phyloP scores from a whole-genome alignment of 30 jellyfish, hydroid and myxozoan genomes.

The Turritopsis rubra region DNA sequence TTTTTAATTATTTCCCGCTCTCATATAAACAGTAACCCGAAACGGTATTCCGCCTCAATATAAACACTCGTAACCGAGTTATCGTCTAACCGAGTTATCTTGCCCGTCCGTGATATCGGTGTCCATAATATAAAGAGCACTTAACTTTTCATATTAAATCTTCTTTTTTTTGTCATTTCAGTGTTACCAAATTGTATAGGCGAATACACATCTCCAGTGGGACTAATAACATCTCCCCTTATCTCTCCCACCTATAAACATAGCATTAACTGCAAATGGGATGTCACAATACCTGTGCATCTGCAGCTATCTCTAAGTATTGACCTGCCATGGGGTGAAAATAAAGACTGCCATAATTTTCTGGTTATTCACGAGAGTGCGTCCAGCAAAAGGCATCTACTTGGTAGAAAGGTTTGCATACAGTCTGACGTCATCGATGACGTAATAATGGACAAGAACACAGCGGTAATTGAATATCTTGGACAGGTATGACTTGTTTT shows the following conservation, averaged over 20 bases:
- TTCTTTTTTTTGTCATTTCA: conserved; percentile 14
- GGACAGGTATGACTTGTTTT: conserved; percentile 38
- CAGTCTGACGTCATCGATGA: conserved; percentile 48
- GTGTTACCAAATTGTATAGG: conserved; percentile 74
- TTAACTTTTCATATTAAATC: too few species aligned
- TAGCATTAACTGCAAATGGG: conserved; percentile 61
- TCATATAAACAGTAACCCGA: too few species aligned
- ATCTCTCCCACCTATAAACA: conserved; percentile 52
- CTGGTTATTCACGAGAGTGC: conserved; percentile 19
- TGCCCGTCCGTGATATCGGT: too few species aligned
- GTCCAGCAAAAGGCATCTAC: not conserved
- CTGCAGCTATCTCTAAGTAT: conserved; percentile 41
- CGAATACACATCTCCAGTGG: conserved; percentile 35
- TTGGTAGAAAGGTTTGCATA: conserved; percentile 48
- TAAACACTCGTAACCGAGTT: too few species aligned
- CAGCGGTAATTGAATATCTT: conserved; percentile 56
- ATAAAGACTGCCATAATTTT: conserved; percentile 40
- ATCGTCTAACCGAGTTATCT: too few species aligned
- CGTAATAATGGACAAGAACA: conserved; percentile 37
- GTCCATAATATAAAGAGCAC: too few species aligned
- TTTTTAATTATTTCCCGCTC: too few species aligned
- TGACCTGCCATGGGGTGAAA: conserved; percentile 56
- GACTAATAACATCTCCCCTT: conserved; percentile 50
- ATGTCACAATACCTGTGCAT: conserved; percentile 26
- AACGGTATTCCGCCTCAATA: too few species aligned